phyloP scores from a whole-genome alignment of 2,797 vertebrate species.

The Masticophis lateralis region DNA sequence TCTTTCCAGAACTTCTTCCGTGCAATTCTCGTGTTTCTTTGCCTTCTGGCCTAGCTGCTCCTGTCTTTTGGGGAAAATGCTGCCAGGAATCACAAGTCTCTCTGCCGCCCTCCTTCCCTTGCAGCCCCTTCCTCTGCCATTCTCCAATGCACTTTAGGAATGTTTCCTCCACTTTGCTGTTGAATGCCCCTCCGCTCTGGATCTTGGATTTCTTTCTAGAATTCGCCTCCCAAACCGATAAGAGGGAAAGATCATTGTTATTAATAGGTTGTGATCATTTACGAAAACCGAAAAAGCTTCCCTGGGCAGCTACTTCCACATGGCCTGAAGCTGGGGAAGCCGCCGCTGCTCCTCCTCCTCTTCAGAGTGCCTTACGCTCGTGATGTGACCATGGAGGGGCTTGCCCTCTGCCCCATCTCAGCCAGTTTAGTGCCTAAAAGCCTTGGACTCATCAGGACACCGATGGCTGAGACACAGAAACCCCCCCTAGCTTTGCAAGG shows the following conservation, averaged over 20 bases:
- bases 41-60: neutral
- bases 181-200: neutral
- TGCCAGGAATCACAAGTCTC: accelerated
- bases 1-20: neutral
- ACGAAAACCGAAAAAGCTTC: neutral
- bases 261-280: neutral
- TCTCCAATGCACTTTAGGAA: neutral
- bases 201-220: neutral
- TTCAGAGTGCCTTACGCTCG: slow-evolving; percentile 51
- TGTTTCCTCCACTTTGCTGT: neutral
- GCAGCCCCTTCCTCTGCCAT: neutral
- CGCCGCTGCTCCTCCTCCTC: neutral
- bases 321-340: slow-evolving; percentile 1
- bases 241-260: neutral
- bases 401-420: neutral
- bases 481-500: neutral
- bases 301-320: slow-evolving; percentile 13
- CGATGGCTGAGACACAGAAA: neutral
- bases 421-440: neutral
- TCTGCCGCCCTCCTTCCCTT: too few species aligned
- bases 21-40: neutral
- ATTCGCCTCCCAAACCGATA: neutral
- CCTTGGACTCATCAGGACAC: neutral
- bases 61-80: neutral
- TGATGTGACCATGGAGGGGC: neutral